Evolutionary conservation across 2,113 vertebrate species (phyloP).

Genomic region (Electrona antarctica): DNA sequence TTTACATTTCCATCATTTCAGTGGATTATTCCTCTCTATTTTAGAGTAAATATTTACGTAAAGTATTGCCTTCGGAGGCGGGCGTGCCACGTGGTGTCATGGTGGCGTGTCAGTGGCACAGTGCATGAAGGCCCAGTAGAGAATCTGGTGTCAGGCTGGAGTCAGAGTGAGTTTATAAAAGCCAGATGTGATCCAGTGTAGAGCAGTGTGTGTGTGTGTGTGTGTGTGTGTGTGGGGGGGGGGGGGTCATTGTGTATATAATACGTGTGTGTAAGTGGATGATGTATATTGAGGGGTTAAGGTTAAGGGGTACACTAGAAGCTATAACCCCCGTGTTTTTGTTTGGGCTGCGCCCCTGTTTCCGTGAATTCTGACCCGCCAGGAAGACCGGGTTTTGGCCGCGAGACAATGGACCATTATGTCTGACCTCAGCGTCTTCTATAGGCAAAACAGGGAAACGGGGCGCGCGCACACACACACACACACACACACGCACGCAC

Average conservation of each 20-base stretch:
- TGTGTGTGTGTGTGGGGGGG: background rate
- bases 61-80: background rate
- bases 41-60: constrained; percentile 25
- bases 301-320: constrained; percentile 25
- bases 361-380: constrained; percentile 52
- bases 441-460: constrained; percentile 39
- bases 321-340: constrained; percentile 34
- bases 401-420: constrained; percentile 65
- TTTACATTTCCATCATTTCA: too few species aligned
- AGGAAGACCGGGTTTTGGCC: constrained; percentile 59
- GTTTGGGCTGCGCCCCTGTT: constrained; percentile 47
- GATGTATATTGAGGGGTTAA: constrained; percentile 21
- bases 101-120: background rate
- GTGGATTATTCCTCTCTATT: too few species aligned
- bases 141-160: constrained; percentile 6
- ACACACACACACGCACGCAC: constrained; percentile 14
- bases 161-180: constrained; percentile 26
- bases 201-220: background rate
- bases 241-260: background rate
- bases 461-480: constrained; percentile 13
- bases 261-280: constrained; percentile 11
- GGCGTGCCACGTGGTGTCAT: background rate
- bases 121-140: background rate
- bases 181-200: constrained; percentile 47
- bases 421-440: constrained; percentile 43